These are phyloP conservation scores for Drosophila recens DNA, from an alignment of 2,888 invertebrate species.

Conservation along the genomic window DNA sequence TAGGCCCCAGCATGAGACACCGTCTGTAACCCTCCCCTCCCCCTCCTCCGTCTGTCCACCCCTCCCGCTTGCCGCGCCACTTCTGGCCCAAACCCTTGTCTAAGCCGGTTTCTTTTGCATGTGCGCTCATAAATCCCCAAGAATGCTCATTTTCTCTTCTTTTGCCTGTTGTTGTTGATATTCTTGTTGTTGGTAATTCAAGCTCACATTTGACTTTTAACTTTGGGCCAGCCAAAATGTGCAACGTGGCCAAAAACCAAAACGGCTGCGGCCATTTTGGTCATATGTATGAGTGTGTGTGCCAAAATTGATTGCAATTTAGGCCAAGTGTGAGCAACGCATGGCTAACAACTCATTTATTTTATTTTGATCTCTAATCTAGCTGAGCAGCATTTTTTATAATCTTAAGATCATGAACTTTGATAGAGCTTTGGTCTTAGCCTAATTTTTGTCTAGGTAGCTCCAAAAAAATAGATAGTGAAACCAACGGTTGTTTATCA, in stretches of 20 bases:
- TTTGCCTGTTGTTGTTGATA: slow-evolving; percentile 9
- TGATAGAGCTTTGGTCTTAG: not conserved
- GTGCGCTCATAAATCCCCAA: slow-evolving; percentile 75
- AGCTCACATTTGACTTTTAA: slow-evolving; percentile 80
- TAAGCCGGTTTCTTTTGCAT: slow-evolving; percentile 75
- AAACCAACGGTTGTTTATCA: too few species aligned
- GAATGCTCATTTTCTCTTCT: slow-evolving; percentile 71
- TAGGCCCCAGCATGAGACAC: slow-evolving; percentile 62
- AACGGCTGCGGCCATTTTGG: slow-evolving; percentile 65
- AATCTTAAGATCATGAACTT: not conserved
- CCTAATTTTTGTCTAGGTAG: not conserved
- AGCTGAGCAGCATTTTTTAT: not conserved
- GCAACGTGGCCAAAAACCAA: slow-evolving; percentile 63
- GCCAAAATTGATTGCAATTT: slow-evolving; percentile 46
- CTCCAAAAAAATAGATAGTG: too few species aligned
- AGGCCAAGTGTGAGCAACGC: slow-evolving; percentile 42
- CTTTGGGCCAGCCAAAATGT: slow-evolving; percentile 71
- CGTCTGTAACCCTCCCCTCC: slow-evolving; percentile 14
- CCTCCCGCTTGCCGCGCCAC: not conserved
- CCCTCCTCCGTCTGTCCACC: too few species aligned
- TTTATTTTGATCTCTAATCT: slow-evolving; percentile 7
- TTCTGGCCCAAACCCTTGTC: slow-evolving; percentile 48
- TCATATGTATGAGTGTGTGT: slow-evolving; percentile 39
- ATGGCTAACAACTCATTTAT: slow-evolving; percentile 10
- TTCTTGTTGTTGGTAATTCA: slow-evolving; percentile 61